Percentiles rank a stretch among this genome's conserved stretches.
These are phyloP conservation scores for Alexandromys fortis DNA, from an alignment of 2,113 vertebrate species.

Conservation along the genomic window DNA sequence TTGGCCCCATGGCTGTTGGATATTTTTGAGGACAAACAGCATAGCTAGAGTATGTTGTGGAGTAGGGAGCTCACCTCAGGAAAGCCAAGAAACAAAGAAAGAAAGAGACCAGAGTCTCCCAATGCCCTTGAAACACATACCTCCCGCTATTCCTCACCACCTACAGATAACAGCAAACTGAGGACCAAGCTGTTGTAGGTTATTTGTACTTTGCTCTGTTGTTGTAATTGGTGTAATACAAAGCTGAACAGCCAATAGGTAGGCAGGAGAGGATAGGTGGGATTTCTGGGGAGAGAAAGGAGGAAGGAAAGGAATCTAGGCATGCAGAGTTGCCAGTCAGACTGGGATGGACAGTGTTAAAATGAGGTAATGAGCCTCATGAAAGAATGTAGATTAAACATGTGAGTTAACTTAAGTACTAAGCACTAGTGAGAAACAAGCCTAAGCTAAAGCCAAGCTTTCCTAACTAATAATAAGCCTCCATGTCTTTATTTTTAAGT, in stretches of 20 bases:
- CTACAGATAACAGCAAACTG: not conserved
- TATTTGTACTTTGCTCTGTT: too few relatives aligned
- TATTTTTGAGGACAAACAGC: not conserved
- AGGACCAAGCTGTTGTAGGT: too few relatives aligned
- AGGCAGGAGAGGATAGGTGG: not conserved
- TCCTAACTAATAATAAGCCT: not conserved
- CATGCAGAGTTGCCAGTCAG: not conserved
- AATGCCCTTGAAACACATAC: fast-evolving
- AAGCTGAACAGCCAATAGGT: not conserved
- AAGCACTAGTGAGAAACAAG: not conserved
- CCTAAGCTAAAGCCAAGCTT: not conserved
- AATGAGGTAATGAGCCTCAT: not conserved
- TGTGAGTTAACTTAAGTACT: not conserved
- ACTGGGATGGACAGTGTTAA: not conserved
- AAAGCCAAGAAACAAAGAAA: not conserved
- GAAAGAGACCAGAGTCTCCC: not conserved
- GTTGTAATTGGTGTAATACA: too few relatives aligned
- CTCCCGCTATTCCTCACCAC: not conserved
- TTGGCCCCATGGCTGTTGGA: not conserved
- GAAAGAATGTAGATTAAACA: not conserved
- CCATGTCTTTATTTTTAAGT: not conserved
- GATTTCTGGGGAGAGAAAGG: not conserved
- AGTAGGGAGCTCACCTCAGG: not conserved
- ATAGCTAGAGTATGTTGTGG: not conserved
- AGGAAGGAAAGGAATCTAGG: not conserved